Percentiles rank a stretch among this genome's conserved stretches.
These are phyloP conservation scores for Pyrrhia umbra DNA, from an alignment of 2,888 invertebrate genomes.

Conservation along the genomic window DNA sequence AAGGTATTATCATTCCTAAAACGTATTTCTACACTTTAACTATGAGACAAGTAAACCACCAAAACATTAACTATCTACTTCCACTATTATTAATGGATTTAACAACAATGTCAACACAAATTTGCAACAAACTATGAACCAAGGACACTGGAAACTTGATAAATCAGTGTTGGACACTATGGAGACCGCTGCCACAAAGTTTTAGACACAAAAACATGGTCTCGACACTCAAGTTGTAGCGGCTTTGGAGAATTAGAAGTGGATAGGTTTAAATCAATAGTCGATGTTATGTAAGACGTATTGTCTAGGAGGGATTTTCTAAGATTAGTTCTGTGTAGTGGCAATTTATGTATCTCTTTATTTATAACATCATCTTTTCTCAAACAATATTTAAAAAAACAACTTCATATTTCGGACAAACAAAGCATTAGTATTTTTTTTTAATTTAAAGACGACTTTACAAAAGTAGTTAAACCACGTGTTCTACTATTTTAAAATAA, in stretches of 20 bases:
- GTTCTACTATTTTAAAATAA: too few species aligned
- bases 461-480: too few species aligned
- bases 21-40: neutral
- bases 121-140: slow-evolving; percentile 45
- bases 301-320: neutral
- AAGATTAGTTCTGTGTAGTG: neutral
- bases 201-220: slow-evolving; percentile 55
- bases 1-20: neutral
- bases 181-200: slow-evolving; percentile 42
- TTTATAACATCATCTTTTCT: neutral
- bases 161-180: slow-evolving; percentile 54
- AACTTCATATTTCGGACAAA: too few species aligned
- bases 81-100: slow-evolving; percentile 51
- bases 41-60: slow-evolving; percentile 19
- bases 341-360: neutral
- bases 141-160: slow-evolving; percentile 51
- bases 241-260: slow-evolving; percentile 18
- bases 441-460: too few species aligned
- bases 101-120: slow-evolving; percentile 48
- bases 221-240: slow-evolving; percentile 34
- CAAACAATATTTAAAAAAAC: neutral
- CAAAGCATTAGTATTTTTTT: too few species aligned
- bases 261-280: slow-evolving; percentile 27
- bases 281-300: slow-evolving; percentile 5
- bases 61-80: slow-evolving; percentile 32